Percentiles rank a stretch among this genome's conserved stretches.
These are phyloP conservation scores for Gisinianus flammeolus DNA, from an alignment of 2,888 invertebrate genomes.

Conservation along the genomic window DNA sequence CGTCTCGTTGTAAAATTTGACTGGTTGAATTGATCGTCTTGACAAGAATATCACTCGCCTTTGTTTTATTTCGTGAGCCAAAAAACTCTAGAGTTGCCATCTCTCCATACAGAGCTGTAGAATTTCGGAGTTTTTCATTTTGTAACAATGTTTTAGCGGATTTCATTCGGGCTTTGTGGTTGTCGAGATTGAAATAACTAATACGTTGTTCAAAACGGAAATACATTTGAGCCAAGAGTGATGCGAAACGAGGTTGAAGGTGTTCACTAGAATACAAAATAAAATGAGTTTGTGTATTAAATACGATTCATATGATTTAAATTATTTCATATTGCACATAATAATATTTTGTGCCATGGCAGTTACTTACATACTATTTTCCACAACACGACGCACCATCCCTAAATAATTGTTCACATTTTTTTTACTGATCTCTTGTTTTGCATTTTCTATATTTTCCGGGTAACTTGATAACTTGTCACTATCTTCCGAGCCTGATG, in stretches of 20 bases:
- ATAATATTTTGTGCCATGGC: no score
- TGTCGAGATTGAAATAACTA: conserved; percentile 20
- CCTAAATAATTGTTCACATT: background rate
- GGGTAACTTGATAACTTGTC: background rate
- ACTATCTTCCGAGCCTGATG: background rate
- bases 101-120: conserved; percentile 48
- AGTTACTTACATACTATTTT: no score
- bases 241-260: conserved; percentile 41
- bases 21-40: conserved; percentile 53
- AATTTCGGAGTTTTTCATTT: conserved; percentile 54
- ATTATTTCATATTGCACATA: no score
- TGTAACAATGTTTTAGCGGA: conserved; percentile 49
- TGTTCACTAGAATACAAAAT: no score
- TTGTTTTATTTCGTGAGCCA: conserved; percentile 38
- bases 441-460: background rate
- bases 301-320: no score
- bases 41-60: conserved; percentile 46
- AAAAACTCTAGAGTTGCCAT: conserved; percentile 55
- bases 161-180: conserved; percentile 44
- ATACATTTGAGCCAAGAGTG: conserved; percentile 50
- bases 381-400: background rate
- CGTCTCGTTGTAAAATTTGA: conserved; percentile 35
- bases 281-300: no score
- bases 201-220: conserved; percentile 52
- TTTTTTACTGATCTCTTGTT: background rate